A percentile compares a stretch with the other conserved stretches of the same genome.
Conservation (phyloP, 1,140 invertebrate genomes). For the Phymorhynchus buccinoides region DNA sequence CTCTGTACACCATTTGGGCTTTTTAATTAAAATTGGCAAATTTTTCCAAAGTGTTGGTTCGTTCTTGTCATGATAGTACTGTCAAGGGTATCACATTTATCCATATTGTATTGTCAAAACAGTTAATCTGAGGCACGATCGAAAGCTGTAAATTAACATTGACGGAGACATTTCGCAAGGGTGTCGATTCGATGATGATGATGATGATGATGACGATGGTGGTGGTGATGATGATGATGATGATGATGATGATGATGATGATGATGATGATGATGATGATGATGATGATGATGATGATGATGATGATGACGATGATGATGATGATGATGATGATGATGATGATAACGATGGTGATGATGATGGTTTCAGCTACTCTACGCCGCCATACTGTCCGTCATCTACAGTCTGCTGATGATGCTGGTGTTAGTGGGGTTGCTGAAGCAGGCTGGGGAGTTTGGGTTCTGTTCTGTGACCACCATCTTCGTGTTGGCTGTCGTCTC, state of each 20-base stretch:
- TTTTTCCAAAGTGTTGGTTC: no score
- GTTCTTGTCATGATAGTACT: no score
- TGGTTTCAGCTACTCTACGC: constrained; percentile 64
- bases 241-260: not conserved
- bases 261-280: not conserved
- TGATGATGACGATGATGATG: not conserved
- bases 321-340: not conserved
- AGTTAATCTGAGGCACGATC: no score
- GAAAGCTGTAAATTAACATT: no score
- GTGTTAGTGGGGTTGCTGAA: constrained; percentile 68
- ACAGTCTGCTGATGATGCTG: constrained; percentile 70
- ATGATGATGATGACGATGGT: no score
- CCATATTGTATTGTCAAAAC: no score
- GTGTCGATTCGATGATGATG: no score
- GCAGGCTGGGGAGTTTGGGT: constrained; percentile 63
- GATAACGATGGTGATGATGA: not conserved
- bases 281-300: no score
- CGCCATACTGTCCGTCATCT: constrained; percentile 65
- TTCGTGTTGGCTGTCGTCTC: constrained; percentile 65
- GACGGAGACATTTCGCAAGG: no score
- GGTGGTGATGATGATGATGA: not conserved
- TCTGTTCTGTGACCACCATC: constrained; percentile 67
- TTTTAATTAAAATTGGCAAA: no score
- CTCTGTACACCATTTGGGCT: no score
- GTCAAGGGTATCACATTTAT: no score